Evolutionary conservation across 2,113 vertebrate genomes (phyloP).

Genomic region (Zapus hudsonius): DNA sequence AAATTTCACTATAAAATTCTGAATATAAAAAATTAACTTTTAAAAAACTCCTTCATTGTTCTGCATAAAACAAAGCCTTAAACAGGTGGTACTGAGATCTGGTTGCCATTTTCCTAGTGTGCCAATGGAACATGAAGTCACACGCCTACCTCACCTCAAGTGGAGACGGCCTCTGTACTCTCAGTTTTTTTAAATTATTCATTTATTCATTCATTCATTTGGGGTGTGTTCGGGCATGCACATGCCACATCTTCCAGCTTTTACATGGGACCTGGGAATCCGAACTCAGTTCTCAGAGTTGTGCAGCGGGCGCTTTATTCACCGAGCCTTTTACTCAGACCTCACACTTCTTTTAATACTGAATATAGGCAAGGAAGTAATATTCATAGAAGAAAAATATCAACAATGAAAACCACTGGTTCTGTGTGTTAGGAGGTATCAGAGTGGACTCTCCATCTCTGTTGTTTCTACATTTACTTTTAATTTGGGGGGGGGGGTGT

Average conservation of each 20-base stretch:
- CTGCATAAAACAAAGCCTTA: not conserved
- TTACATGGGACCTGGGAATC: not conserved
- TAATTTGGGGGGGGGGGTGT: too few species aligned
- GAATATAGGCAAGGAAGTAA: slow-evolving; percentile 35
- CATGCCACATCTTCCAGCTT: too few species aligned
- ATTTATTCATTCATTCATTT: too few species aligned
- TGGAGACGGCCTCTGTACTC: not conserved
- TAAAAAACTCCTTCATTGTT: not conserved
- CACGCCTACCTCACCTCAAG: not conserved
- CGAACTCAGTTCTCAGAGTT: not conserved
- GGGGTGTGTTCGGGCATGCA: too few species aligned
- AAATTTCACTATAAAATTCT: slow-evolving; percentile 37
- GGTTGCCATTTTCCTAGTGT: not conserved
- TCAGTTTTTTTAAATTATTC: not conserved
- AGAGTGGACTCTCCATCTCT: not conserved
- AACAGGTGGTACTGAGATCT: not conserved
- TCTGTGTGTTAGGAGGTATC: not conserved
- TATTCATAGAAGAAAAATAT: slow-evolving; percentile 15
- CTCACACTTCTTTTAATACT: not conserved
- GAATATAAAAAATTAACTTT: not conserved
- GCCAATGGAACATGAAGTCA: not conserved
- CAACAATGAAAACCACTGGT: not conserved
- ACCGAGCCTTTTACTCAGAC: too few species aligned
- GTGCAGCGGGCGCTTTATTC: too few species aligned
- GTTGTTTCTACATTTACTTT: slow-evolving; percentile 29